Evolutionary conservation across 2,113 vertebrate genomes (phyloP).

Genomic region (Accipiter cooperii): DNA sequence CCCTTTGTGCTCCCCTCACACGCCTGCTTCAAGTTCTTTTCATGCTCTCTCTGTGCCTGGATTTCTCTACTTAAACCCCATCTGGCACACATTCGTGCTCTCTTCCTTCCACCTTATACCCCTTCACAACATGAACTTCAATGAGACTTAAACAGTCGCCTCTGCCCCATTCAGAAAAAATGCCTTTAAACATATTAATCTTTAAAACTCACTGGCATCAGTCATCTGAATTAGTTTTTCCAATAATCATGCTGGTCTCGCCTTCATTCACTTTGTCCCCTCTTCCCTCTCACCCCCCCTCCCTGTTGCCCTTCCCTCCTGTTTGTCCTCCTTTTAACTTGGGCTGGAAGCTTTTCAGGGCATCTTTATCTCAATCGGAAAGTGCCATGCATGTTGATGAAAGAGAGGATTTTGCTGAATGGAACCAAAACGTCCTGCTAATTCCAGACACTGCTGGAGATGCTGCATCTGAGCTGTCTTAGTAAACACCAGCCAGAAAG

Average conservation of each 20-base stretch:
- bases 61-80: constrained; percentile 18
- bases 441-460: neutral
- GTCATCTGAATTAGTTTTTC: neutral
- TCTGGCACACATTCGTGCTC: neutral
- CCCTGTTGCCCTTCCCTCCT: neutral
- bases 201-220: neutral
- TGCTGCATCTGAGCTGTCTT: neutral
- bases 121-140: constrained; percentile 8
- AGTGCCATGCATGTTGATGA: neutral
- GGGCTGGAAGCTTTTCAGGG: neutral
- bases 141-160: neutral
- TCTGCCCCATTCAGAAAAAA: neutral
- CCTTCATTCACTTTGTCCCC: neutral
- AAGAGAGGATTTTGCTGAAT: neutral
- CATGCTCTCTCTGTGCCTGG: neutral
- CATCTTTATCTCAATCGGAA: neutral
- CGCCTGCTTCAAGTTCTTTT: constrained; percentile 18
- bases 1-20: neutral
- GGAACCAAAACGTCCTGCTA: neutral
- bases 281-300: neutral
- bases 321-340: neutral
- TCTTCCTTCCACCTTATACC: constrained; percentile 12
- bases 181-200: neutral
- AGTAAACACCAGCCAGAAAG: neutral
- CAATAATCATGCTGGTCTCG: neutral